Percentiles rank a stretch among this genome's conserved stretches.
phyloP scores from a whole-genome alignment of 2,797 vertebrate genomes.

The Glyptemys insculpta region DNA sequence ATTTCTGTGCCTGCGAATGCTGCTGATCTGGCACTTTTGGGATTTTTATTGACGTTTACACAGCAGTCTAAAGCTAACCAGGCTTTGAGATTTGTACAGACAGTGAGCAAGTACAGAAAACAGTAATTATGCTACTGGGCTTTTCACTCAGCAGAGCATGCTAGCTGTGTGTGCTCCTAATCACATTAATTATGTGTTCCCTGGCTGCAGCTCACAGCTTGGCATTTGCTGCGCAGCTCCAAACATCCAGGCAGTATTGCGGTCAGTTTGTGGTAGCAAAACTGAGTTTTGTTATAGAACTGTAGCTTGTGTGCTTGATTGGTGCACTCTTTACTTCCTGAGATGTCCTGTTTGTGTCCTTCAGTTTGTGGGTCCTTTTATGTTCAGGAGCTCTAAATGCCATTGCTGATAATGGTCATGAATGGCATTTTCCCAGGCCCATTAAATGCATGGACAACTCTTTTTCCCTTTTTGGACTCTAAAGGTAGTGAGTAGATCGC shows the following conservation, averaged over 20 bases:
- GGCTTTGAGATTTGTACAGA: constrained; percentile 84
- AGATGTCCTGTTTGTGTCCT: constrained; percentile 22
- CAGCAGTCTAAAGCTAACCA: constrained; percentile 81
- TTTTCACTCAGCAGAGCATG: constrained; percentile 80
- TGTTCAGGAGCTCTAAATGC: constrained; percentile 16
- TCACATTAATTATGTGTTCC: constrained; percentile 82
- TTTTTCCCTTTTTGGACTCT: constrained; percentile 18
- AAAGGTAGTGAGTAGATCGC: constrained; percentile 6
- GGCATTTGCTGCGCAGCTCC: constrained; percentile 73
- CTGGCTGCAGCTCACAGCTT: constrained; percentile 76
- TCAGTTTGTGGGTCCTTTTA: background rate
- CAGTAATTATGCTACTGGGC: constrained; percentile 84
- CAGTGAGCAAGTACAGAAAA: constrained; percentile 82
- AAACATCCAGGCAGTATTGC: constrained; percentile 53
- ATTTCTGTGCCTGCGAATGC: constrained; percentile 76
- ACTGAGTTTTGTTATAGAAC: background rate
- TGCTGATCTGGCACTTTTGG: constrained; percentile 80
- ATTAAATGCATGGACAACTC: background rate
- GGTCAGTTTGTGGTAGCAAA: constrained; percentile 29
- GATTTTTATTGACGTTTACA: constrained; percentile 85
- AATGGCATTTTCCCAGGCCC: constrained; percentile 41
- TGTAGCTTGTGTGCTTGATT: background rate
- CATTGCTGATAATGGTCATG: constrained; percentile 21
- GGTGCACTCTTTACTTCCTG: background rate
- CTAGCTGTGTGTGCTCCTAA: constrained; percentile 81